A percentile compares a stretch with the other conserved stretches of the same genome.
Evolutionary conservation across 2,888 invertebrate genomes (phyloP).

Genomic region (Leptopterna dolabrata): DNA sequence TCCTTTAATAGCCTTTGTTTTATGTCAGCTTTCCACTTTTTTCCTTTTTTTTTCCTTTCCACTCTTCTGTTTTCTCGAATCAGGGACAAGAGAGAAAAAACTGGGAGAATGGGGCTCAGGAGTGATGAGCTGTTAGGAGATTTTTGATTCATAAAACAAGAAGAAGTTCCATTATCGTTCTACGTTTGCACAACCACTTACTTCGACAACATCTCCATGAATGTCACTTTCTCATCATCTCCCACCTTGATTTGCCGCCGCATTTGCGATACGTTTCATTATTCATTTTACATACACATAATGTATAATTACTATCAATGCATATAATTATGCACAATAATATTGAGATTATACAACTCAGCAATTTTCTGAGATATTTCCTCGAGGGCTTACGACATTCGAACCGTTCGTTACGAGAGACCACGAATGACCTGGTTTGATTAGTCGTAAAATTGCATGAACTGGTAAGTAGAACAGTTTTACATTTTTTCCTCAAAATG

Average conservation of each 20-base stretch:
- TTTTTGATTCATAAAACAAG: slow-evolving; percentile 29
- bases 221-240: not conserved
- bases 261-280: too few relatives aligned
- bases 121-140: not conserved
- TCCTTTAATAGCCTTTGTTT: not conserved
- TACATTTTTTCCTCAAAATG: too few relatives aligned
- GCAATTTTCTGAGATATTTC: too few relatives aligned
- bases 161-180: slow-evolving; percentile 30
- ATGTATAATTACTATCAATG: too few relatives aligned
- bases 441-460: too few relatives aligned
- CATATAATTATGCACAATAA: too few relatives aligned
- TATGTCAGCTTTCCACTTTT: not conserved
- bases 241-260: not conserved
- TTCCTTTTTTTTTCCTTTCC: not conserved
- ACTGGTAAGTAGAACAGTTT: too few relatives aligned
- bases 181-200: slow-evolving; percentile 39
- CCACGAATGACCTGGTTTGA: too few relatives aligned
- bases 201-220: not conserved
- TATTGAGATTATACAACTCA: too few relatives aligned
- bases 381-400: too few relatives aligned
- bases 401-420: too few relatives aligned
- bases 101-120: not conserved
- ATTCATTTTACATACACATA: too few relatives aligned
- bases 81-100: not conserved
- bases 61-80: not conserved